Percentiles rank a stretch among this genome's conserved stretches.
These are phyloP conservation scores for Babylonia areolata DNA, from an alignment of 1,140 invertebrate species.

Conservation along the genomic window DNA sequence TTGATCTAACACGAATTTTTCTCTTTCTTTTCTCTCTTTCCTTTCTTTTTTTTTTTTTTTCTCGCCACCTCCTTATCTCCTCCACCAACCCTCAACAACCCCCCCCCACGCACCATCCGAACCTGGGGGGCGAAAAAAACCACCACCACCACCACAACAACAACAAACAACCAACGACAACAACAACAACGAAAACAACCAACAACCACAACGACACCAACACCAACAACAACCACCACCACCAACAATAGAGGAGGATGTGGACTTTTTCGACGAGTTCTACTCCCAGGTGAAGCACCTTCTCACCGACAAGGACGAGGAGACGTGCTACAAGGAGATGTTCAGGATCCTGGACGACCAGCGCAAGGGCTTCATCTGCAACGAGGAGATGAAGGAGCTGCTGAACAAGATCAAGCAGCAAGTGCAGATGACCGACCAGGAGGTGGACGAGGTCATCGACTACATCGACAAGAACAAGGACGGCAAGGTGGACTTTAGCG, in stretches of 20 bases:
- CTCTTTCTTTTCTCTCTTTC: neutral
- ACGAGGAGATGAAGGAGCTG: constrained; percentile 45
- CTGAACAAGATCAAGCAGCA: constrained; percentile 42
- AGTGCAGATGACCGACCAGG: constrained; percentile 50
- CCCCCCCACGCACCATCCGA: too few relatives aligned
- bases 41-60: neutral
- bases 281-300: constrained; percentile 46
- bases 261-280: constrained; percentile 54
- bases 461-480: constrained; percentile 54
- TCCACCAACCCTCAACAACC: neutral
- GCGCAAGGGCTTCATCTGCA: constrained; percentile 44
- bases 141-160: neutral
- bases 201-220: neutral
- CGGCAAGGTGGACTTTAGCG: constrained; percentile 48
- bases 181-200: neutral
- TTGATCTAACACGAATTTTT: neutral
- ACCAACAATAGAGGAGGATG: constrained; percentile 29
- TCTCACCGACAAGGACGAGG: constrained; percentile 47
- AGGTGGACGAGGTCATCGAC: constrained; percentile 49
- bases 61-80: neutral
- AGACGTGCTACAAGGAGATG: constrained; percentile 56
- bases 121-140: too few relatives aligned
- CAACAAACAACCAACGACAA: neutral
- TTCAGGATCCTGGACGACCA: constrained; percentile 50
- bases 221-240: too few relatives aligned